phyloP scores from a whole-genome alignment of 2,113 vertebrate genomes.

The Mellivora capensis region DNA sequence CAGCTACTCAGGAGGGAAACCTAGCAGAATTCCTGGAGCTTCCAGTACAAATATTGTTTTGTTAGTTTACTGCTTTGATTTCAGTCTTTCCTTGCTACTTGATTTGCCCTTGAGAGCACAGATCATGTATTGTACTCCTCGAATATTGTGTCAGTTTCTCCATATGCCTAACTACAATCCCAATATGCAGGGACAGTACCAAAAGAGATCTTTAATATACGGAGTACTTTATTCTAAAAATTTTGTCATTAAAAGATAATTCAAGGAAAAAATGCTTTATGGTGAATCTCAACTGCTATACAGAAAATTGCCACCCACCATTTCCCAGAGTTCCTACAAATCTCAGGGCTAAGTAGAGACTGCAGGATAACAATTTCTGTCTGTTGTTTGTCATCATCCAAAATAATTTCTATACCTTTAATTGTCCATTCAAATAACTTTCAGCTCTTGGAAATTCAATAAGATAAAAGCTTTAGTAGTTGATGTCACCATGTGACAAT shows the following conservation, averaged over 20 bases:
- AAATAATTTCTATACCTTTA: background rate
- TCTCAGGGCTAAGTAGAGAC: background rate
- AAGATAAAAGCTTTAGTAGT: slow-evolving; percentile 28
- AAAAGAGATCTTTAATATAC: background rate
- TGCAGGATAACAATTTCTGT: background rate
- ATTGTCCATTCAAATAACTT: background rate
- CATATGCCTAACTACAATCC: background rate
- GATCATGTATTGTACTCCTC: background rate
- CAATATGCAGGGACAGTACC: background rate
- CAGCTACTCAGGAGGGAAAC: background rate
- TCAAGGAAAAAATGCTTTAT: background rate
- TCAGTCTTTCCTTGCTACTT: background rate
- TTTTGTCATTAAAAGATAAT: background rate
- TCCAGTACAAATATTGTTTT: background rate
- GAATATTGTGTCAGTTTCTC: background rate
- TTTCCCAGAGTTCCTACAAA: background rate
- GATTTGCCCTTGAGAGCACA: background rate
- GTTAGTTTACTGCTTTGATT: background rate
- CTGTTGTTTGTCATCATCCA: background rate
- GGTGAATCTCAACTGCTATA: background rate
- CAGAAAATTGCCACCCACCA: background rate
- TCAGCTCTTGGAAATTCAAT: background rate
- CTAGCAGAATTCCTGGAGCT: background rate
- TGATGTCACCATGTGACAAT: background rate
- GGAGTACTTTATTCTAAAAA: slow-evolving; percentile 4